phyloP scores from a whole-genome alignment of 2,888 invertebrate species.

The Drosophila merina region DNA sequence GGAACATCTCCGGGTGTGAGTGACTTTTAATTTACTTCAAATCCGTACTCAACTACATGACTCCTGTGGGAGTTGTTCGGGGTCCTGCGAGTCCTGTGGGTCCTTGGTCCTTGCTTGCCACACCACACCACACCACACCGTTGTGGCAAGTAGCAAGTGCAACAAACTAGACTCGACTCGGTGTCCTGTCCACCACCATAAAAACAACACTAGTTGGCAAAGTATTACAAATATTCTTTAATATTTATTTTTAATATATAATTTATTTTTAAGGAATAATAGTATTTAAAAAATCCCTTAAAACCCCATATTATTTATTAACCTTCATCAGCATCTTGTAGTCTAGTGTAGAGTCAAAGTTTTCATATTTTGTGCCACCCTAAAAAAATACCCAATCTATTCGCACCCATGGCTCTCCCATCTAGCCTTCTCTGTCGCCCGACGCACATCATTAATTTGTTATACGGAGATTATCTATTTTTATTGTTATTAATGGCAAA shows the following conservation, averaged over 20 bases:
- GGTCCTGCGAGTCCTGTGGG: not conserved
- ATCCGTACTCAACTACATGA: constrained; percentile 77
- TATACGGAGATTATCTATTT: constrained; percentile 82
- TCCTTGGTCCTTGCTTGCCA: constrained; percentile 3
- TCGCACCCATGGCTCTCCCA: constrained; percentile 10
- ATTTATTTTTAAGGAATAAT: not conserved
- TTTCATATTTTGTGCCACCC: constrained; percentile 62
- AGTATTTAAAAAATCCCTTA: not conserved
- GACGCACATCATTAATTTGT: constrained; percentile 81
- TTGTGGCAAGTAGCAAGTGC: constrained; percentile 71
- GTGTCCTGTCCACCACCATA: constrained; percentile 15
- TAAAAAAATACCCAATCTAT: not conserved
- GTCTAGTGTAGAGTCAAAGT: constrained; percentile 51
- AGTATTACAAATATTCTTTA: not conserved
- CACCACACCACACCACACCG: constrained; percentile 1
- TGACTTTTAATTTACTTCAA: constrained; percentile 84
- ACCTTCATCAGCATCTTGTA: constrained; percentile 15
- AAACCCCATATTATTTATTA: not conserved
- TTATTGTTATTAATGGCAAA: constrained; percentile 82
- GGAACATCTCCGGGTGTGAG: constrained; percentile 70
- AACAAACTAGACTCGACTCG: constrained; percentile 19
- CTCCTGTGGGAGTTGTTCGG: constrained; percentile 71
- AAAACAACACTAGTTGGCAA: constrained; percentile 38
- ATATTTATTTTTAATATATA: no score
- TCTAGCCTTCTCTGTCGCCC: constrained; percentile 26